Percentiles rank a stretch among this genome's conserved stretches.
Conservation (phyloP, 2,797 vertebrate genomes). For the Oreochromis mossambicus region DNA sequence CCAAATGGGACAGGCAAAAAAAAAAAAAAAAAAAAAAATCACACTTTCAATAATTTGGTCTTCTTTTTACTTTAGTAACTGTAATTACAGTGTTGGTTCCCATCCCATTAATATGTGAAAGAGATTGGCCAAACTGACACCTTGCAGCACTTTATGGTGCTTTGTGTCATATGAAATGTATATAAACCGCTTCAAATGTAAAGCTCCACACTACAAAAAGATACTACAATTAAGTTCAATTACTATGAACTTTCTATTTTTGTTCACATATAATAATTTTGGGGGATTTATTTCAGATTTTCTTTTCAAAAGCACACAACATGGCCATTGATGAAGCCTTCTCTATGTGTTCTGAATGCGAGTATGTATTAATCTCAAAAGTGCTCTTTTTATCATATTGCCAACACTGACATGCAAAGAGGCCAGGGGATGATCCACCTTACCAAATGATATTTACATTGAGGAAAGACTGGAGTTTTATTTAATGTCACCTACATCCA, state of each 20-base stretch:
- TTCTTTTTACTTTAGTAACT: not conserved
- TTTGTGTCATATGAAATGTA: not conserved
- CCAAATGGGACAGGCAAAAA: too few relatives aligned
- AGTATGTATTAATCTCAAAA: not conserved
- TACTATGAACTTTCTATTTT: not conserved
- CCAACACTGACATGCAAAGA: not conserved
- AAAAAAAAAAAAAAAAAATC: not conserved
- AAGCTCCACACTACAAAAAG: not conserved
- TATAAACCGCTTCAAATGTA: not conserved
- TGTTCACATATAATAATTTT: not conserved
- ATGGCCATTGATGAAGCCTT: not conserved
- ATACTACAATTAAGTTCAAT: not conserved
- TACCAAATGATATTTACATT: not conserved
- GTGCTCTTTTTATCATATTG: not conserved
- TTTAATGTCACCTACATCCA: not conserved
- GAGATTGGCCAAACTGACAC: not conserved
- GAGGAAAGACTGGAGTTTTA: not conserved
- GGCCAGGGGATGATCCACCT: not conserved
- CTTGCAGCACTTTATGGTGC: not conserved
- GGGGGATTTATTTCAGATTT: not conserved
- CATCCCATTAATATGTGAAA: not conserved
- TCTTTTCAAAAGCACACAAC: not conserved
- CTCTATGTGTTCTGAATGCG: not conserved
- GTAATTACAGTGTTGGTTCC: not conserved
- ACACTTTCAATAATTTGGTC: not conserved